A percentile compares a stretch with the other conserved stretches of the same genome.
phyloP scores from a whole-genome alignment of 2,113 vertebrate species.

The Vireo altiloquus region DNA sequence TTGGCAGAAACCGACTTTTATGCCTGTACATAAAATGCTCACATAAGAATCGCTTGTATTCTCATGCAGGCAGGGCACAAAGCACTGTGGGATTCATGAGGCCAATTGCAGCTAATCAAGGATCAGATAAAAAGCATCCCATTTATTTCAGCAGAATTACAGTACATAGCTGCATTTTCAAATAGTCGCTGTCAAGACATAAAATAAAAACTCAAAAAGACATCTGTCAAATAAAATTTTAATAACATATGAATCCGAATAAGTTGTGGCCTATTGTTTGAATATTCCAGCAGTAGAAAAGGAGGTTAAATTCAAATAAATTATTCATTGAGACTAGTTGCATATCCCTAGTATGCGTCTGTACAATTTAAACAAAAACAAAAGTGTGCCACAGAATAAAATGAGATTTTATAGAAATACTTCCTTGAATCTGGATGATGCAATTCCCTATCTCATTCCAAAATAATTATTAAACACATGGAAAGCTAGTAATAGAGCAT shows the following conservation, averaged over 20 bases:
- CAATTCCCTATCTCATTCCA: not conserved
- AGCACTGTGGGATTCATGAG: not conserved
- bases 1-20: not conserved
- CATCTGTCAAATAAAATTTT: conserved; percentile 61
- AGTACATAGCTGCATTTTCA: conserved; percentile 18
- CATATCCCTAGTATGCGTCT: not conserved
- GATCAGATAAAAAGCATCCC: not conserved
- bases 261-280: conserved; percentile 27
- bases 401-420: not conserved
- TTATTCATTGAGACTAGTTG: conserved; percentile 56
- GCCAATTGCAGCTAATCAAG: conserved; percentile 4
- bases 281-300: conserved; percentile 52
- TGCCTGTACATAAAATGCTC: not conserved
- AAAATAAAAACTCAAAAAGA: conserved; percentile 35
- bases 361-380: conserved; percentile 37
- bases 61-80: not conserved
- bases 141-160: not conserved
- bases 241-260: conserved; percentile 44
- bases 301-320: conserved; percentile 53
- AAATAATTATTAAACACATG: conserved; percentile 14
- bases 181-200: not conserved
- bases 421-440: not conserved
- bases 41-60: not conserved
- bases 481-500: not conserved
- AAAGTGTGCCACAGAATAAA: not conserved